A percentile compares a stretch with the other conserved stretches of the same genome.
Evolutionary conservation across 2,888 invertebrate genomes (phyloP).

Genomic region (Stenodema calcarata): DNA sequence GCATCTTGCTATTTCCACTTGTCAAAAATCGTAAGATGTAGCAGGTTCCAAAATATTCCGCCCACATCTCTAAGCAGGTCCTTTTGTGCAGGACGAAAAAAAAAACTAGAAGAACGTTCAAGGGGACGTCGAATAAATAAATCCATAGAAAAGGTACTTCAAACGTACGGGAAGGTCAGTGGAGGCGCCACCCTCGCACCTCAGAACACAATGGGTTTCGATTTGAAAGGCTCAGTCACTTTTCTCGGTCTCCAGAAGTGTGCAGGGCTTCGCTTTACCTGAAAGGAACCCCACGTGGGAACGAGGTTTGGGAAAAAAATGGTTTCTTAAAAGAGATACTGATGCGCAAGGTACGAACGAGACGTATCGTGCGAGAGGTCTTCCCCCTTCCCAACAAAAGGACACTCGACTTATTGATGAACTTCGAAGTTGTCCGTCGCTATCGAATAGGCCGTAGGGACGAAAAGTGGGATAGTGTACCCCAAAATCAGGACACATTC

Average conservation of each 20-base stretch:
- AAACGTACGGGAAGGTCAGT: neutral
- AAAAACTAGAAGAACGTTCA: neutral
- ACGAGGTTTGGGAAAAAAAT: neutral
- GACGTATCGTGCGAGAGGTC: neutral
- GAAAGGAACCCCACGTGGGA: neutral
- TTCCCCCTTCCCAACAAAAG: neutral
- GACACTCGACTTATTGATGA: slow-evolving; percentile 19
- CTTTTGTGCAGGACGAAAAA: neutral
- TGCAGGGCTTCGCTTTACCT: neutral
- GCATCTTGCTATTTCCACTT: neutral
- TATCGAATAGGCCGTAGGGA: neutral
- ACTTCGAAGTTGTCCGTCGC: neutral
- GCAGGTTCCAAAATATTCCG: neutral
- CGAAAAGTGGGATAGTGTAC: neutral
- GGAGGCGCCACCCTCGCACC: slow-evolving; percentile 9
- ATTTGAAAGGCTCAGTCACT: neutral
- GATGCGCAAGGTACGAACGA: neutral
- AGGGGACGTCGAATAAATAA: neutral
- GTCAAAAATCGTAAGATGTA: neutral
- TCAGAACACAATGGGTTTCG: neutral
- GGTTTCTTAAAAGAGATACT: neutral
- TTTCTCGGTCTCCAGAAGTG: neutral
- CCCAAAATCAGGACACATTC: too few species aligned
- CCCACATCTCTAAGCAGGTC: neutral
- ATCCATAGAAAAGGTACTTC: neutral